These are phyloP conservation scores for Lanius collurio DNA, from an alignment of 2,113 vertebrate species.

Conservation along the genomic window DNA sequence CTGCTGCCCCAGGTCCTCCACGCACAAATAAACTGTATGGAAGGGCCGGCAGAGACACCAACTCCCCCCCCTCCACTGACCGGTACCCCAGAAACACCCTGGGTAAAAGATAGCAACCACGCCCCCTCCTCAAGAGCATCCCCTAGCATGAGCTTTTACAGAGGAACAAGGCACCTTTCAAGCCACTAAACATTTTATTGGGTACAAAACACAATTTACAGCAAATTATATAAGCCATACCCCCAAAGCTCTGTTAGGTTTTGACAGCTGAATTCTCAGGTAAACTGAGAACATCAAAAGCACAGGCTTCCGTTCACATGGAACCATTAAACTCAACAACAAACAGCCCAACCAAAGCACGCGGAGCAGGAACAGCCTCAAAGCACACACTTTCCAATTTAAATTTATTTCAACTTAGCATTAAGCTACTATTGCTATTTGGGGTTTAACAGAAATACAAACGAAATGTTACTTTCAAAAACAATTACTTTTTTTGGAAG, in stretches of 20 bases:
- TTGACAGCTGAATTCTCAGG: neutral
- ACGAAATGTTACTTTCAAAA: neutral
- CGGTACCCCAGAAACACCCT: neutral
- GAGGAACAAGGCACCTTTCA: rapidly evolving
- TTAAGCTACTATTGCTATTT: neutral
- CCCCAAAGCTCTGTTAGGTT: neutral
- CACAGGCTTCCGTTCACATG: rapidly evolving
- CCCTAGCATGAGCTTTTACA: rapidly evolving
- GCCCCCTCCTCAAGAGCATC: rapidly evolving
- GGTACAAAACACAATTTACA: neutral
- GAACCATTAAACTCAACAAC: neutral
- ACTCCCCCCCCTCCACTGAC: rapidly evolving
- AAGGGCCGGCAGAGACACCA: rapidly evolving
- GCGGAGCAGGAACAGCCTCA: neutral
- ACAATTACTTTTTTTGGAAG: neutral
- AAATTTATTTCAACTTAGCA: neutral
- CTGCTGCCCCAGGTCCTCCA: rapidly evolving
- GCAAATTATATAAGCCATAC: rapidly evolving
- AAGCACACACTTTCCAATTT: neutral
- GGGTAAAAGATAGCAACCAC: no score
- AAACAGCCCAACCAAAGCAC: neutral
- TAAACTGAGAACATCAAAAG: neutral
- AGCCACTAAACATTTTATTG: neutral
- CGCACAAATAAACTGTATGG: rapidly evolving
- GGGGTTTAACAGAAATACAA: neutral